Base-by-base conservation (phyloP, 2,113 vertebrate genomes). In the Myocastor coypus region DNA sequence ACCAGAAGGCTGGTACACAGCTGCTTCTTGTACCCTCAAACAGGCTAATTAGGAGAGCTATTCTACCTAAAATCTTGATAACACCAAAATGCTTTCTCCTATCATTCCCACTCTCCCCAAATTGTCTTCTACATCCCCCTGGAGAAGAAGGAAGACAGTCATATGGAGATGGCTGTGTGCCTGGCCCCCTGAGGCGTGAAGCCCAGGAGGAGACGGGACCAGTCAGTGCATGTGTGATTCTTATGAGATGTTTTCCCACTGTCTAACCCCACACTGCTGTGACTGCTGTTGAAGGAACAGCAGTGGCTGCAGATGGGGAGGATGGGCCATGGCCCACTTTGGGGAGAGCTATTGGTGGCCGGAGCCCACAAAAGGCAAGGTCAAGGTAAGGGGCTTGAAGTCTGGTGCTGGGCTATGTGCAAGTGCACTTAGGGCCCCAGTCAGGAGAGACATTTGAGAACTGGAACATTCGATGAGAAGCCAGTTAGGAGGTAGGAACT, bases 291-390 rank as follows among this genome's bases (percentile, higher is more conserved):
- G 46, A 24, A 37, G 22, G 37, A 16, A 40, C 66, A 66, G 42
- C 12, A 3, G 28, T 19, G 40, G 80, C 50, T 83, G 26, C 11
- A 5, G 46, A 5, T 14, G 19, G 24, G 52, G 52, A 37, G 7
- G 50, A 16, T 0, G 0, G 69, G 88, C 28, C 0, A 26, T 20
- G n/a, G 37, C 52, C 32, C 1, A 10, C 3, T 66, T 26, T 28
- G 37, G 80, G 37, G 37, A 90, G 10, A 40, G 42, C 7, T 3
- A 19, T 13, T 46, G 85, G 73, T 42, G 37, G 34, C 40, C 22
- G 7, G 42, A 12, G 59, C 59, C 69, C 52, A 1, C 32, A 46
- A 8, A 32, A 37, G 26, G 12, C 57, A 26, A 28, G 61, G 28
- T 16, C 26, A 20, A 26, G 8, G 7, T 6, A 6, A 75, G 1